Base-by-base conservation (phyloP, 2,797 vertebrate genomes). In the Borostomias antarcticus region DNA sequence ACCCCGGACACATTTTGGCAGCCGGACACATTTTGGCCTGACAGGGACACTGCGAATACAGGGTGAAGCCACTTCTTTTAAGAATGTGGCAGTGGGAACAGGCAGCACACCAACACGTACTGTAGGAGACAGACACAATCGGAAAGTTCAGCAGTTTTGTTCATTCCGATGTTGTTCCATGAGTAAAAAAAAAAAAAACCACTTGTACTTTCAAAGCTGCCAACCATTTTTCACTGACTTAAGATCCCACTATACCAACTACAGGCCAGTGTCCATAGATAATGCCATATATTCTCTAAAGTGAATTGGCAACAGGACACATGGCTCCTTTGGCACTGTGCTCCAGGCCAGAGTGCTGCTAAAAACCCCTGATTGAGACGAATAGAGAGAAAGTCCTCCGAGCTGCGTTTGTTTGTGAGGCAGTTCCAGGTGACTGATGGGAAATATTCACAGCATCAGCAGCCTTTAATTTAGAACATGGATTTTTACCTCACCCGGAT, bases 381-480 rank as follows among this genome's bases (percentile, higher is more conserved):
- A 90, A 87, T 87, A 61, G 74, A 83, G 79, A 70, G 68, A 72
- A 75, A 82, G 72, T 73, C 82, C 82, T 89, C 82, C 63, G 68
- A 64, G 77, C 71, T 79, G 33, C 80, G 50, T 86, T 89, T 87
- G 86, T 91, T 89, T 88, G 75, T 76, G 70, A 80, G 66, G 62
- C 78, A 57, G 73, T 88, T 86, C 85, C 72, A 87, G 75, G 75
- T 88, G 88, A 92, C 77, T 79, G 83, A 90, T 89, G 82, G 76
- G 51, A 88, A 89, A 89, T 89, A 91, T 87, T 86, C 80, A 82
- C 66, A 56, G 79, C 78, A 64, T 88, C 86, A 88, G 86, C 83
- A 77, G 76, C 69, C 78, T 84, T 84, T 87, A 85, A 90, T 88
- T 89, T 76, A 29, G 25, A 77, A 75, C 83, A 74, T 71, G 70